These are phyloP conservation scores for Oxygymnocypris stewartii DNA, from an alignment of 2,113 vertebrate species.

Conservation along the genomic window DNA sequence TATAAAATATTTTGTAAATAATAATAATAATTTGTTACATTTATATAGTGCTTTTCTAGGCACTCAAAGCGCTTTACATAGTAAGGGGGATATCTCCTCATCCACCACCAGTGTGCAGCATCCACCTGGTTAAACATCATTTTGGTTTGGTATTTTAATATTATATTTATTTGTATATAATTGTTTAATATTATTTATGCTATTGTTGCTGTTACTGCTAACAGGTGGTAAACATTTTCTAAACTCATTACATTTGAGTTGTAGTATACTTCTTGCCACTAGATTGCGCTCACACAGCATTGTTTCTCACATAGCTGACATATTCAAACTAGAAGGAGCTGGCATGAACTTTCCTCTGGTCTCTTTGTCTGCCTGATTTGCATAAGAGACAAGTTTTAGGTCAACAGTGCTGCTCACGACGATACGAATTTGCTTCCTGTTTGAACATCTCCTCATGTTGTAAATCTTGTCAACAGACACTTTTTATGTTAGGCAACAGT, in stretches of 20 bases:
- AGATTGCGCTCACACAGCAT: conserved; percentile 44
- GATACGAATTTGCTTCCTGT: background rate
- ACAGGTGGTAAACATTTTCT: background rate
- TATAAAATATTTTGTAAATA: background rate
- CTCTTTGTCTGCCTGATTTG: conserved; percentile 38
- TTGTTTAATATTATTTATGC: background rate
- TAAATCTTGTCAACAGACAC: background rate
- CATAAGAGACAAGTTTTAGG: background rate
- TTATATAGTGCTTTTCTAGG: too few relatives aligned
- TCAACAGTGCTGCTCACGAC: conserved; percentile 4
- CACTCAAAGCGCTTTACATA: too few relatives aligned
- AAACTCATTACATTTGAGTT: background rate
- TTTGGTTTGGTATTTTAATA: background rate
- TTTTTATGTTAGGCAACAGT: background rate
- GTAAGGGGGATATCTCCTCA: too few relatives aligned
- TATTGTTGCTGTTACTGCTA: background rate
- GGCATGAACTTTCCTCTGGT: conserved; percentile 27
- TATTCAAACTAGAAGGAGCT: background rate
- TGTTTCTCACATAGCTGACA: background rate
- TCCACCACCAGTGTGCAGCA: too few relatives aligned
- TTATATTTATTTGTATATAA: background rate
- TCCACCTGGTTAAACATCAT: background rate
- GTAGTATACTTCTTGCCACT: conserved; percentile 30
- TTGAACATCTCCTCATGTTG: background rate
- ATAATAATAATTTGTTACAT: too few relatives aligned